These are phyloP conservation scores for Alloscopus bannaensis DNA, from an alignment of 2,888 invertebrate species.

Conservation along the genomic window DNA sequence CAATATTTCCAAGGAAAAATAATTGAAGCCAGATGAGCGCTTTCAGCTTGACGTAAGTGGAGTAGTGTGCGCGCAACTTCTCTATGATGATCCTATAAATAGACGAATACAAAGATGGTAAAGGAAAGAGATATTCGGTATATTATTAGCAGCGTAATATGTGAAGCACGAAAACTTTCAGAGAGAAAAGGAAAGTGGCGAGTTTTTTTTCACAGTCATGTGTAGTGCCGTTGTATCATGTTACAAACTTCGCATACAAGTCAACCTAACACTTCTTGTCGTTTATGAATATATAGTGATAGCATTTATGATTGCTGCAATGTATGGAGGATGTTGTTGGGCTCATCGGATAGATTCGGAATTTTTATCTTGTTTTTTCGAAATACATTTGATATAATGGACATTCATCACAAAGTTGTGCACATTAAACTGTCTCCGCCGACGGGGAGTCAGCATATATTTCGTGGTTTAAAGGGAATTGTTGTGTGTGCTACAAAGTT, in stretches of 20 bases:
- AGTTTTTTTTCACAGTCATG: not conserved
- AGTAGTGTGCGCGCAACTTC: too few species aligned
- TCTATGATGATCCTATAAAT: constrained; percentile 49
- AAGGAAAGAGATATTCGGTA: constrained; percentile 10
- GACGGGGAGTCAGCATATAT: too few species aligned
- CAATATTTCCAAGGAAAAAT: constrained; percentile 31
- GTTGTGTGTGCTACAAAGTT: too few species aligned
- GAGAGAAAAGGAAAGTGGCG: not conserved
- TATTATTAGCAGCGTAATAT: constrained; percentile 3
- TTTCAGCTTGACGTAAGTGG: constrained; percentile 45
- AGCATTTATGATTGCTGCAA: too few species aligned
- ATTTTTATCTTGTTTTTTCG: constrained; percentile 38
- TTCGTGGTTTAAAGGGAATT: too few species aligned
- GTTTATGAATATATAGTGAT: too few species aligned
- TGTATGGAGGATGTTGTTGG: too few species aligned
- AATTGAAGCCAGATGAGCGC: constrained; percentile 53
- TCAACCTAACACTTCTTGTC: too few species aligned
- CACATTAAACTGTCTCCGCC: constrained; percentile 8
- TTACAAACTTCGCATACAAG: too few species aligned
- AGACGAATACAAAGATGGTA: constrained; percentile 51
- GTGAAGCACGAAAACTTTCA: not conserved
- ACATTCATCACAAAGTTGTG: not conserved
- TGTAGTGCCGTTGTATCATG: not conserved
- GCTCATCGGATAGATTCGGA: constrained; percentile 42
- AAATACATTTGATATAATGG: constrained; percentile 20